Conservation (phyloP, 2,797 vertebrate genomes). For the Phrynocephalus forsythii region DNA sequence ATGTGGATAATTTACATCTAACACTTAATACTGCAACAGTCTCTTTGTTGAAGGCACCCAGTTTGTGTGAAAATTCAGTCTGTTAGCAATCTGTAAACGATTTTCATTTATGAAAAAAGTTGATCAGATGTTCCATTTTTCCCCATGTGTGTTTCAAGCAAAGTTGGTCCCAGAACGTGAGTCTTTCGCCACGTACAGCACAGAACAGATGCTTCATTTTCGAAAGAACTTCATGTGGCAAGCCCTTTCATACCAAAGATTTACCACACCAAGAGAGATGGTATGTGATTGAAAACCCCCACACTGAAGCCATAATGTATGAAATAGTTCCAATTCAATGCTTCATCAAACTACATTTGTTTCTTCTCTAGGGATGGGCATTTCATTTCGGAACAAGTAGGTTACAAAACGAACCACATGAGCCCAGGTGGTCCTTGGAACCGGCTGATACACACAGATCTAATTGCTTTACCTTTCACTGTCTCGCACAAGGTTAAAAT, state of each 20-base stretch:
- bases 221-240: background rate
- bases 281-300: background rate
- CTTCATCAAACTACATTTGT: background rate
- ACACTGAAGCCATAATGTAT: background rate
- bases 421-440: too few species aligned
- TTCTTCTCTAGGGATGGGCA: background rate
- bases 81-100: background rate
- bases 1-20: background rate
- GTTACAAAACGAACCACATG: too few species aligned
- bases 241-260: background rate
- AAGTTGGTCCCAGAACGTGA: background rate
- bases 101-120: background rate
- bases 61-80: background rate
- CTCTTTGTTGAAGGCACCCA: background rate
- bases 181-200: background rate
- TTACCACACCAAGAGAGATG: background rate
- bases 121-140: constrained; percentile 2
- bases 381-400: too few species aligned
- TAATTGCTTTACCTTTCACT: too few species aligned
- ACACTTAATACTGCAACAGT: background rate
- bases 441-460: too few species aligned
- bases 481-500: too few species aligned
- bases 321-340: background rate
- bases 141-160: background rate
- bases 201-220: constrained; percentile 1